A percentile compares a stretch with the other conserved stretches of the same genome.
Evolutionary conservation across 1,140 invertebrate species (phyloP).

Genomic region (Teleopsis dalmanni): DNA sequence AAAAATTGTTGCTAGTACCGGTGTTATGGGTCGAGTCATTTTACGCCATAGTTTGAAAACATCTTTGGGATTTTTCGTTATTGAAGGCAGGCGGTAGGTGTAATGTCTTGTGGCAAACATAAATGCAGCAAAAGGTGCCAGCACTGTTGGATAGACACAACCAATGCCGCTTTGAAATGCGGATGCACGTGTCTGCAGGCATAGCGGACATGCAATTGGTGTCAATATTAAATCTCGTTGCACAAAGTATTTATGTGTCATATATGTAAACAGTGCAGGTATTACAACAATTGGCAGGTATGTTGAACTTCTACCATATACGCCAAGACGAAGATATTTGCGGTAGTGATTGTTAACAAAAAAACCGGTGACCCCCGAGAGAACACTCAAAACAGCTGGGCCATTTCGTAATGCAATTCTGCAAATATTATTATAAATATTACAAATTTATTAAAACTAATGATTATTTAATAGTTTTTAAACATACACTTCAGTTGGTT

Average conservation of each 20-base stretch:
- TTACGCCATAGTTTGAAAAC: slow-evolving; percentile 40
- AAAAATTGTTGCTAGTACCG: slow-evolving; percentile 35
- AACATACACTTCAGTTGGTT: slow-evolving; percentile 40
- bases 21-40: slow-evolving; percentile 40
- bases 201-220: slow-evolving; percentile 41
- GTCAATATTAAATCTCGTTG: slow-evolving; percentile 36
- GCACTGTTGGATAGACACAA: slow-evolving; percentile 40
- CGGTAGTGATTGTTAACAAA: slow-evolving; percentile 46
- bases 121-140: slow-evolving; percentile 44
- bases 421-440: slow-evolving; percentile 13
- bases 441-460: slow-evolving; percentile 1
- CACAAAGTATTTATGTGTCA: slow-evolving; percentile 44
- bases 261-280: slow-evolving; percentile 39
- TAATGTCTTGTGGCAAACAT: slow-evolving; percentile 46
- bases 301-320: slow-evolving; percentile 38
- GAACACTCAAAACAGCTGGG: slow-evolving; percentile 26
- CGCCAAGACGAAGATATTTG: slow-evolving; percentile 33
- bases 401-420: slow-evolving; percentile 44
- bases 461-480: not conserved
- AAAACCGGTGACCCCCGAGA: slow-evolving; percentile 35
- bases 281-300: slow-evolving; percentile 45
- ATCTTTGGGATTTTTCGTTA: slow-evolving; percentile 42
- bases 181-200: slow-evolving; percentile 42
- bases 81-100: slow-evolving; percentile 45
- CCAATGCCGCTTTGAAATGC: slow-evolving; percentile 38